A percentile compares a stretch with the other conserved stretches of the same genome.
phyloP scores from a whole-genome alignment of 2,113 vertebrate genomes.

The Anarhynchus alexandrinus region DNA sequence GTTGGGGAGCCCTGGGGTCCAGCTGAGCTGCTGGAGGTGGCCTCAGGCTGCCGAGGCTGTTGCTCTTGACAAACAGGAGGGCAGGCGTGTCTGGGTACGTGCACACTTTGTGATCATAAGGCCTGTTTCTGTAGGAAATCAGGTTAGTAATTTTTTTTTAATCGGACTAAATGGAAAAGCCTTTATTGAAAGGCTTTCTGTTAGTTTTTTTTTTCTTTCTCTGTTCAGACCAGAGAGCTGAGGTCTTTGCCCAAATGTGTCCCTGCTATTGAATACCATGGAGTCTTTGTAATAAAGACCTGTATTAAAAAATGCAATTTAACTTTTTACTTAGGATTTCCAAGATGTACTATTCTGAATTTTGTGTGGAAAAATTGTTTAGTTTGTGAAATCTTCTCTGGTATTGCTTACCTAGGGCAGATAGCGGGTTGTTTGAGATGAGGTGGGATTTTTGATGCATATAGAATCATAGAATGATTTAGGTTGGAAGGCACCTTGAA shows the following conservation, averaged over 20 bases:
- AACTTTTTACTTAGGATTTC: background rate
- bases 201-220: background rate
- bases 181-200: background rate
- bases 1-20: background rate
- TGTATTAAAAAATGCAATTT: background rate
- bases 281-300: background rate
- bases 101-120: background rate
- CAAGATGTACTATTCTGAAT: background rate
- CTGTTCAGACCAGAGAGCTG: background rate
- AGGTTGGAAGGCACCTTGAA: too few species aligned
- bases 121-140: background rate
- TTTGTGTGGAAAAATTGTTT: background rate
- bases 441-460: background rate
- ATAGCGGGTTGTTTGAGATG: background rate
- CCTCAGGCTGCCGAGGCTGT: background rate
- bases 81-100: rapidly evolving
- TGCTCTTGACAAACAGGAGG: background rate
- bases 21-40: background rate
- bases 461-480: too few species aligned
- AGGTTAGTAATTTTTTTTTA: background rate
- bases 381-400: background rate
- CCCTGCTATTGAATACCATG: background rate
- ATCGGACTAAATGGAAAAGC: background rate
- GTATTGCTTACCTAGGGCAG: background rate
- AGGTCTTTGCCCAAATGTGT: background rate